Base-by-base conservation (phyloP, 2,888 invertebrate genomes). In the Erynnis tages region DNA sequence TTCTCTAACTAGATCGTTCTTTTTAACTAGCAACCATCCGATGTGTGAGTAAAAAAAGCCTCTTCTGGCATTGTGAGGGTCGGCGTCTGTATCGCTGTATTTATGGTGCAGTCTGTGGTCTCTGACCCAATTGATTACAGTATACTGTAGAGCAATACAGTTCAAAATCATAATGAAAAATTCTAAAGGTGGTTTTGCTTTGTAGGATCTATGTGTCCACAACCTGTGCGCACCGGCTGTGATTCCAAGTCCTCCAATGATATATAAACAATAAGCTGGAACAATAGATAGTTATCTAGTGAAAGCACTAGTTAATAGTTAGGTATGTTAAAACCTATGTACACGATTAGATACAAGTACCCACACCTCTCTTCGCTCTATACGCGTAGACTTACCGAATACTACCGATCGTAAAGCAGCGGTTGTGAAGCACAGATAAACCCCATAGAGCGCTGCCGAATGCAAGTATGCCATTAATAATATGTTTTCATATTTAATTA, bases 41-140 rank as follows among this genome's bases (percentile, higher is more conserved):
- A 96, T 88, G 72, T 96, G 96, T 0, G 95, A 90, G 75, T 94
- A 96, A 87, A 96, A 96, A 78, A 96, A 95, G 1, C 96, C 96
- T 43, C 95, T 85, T 5, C 67, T 91, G 0, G 94, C 93, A 66
- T 95, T n/a, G n/a, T n/a, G n/a, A n/a, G n/a, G n/a, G n/a, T n/a
- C n/a, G n/a, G n/a, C n/a, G n/a, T 95, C 70, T 95, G 94, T 0
- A 95, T 34, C 17, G 4, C 34, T 34, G 14, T 34, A 7, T n/a
- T 34, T n/a, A n/a, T n/a, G n/a, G n/a, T n/a, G n/a, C n/a, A n/a
- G n/a, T n/a, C n/a, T n/a, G n/a, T n/a, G n/a, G n/a, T 34, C 34
- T n/a, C 34, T 34, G 1, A 13, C 34, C 17, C 34, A 34, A n/a
- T 34, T 34, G 1, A 71, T 1, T 61, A 81, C 79, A 27, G 90